A percentile compares a stretch with the other conserved stretches of the same genome.
Conservation (phyloP, 2,888 invertebrate genomes). For the Ditula angustiorana region DNA sequence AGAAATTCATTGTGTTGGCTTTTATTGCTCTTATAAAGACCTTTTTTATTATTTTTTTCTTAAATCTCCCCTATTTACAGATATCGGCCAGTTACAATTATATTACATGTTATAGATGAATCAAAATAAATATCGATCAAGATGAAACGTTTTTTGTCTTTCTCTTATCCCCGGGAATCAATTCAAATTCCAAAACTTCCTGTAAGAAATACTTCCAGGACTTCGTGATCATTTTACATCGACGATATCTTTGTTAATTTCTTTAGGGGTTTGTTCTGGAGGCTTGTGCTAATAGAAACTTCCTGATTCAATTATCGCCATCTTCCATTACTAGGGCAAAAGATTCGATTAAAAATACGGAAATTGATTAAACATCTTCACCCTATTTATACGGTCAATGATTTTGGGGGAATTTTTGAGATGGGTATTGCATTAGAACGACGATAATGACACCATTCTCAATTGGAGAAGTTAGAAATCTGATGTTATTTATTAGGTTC, state of each 20-base stretch:
- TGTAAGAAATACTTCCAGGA: too few species aligned
- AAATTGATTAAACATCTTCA: conserved; percentile 9
- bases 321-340: not conserved
- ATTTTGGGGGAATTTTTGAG: not conserved
- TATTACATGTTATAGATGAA: too few species aligned
- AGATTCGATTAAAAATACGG: conserved; percentile 4
- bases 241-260: not conserved
- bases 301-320: not conserved
- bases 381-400: not conserved
- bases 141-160: too few species aligned
- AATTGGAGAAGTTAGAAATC: not conserved
- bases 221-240: not conserved
- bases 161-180: too few species aligned
- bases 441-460: not conserved
- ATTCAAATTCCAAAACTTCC: too few species aligned
- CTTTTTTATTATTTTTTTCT: too few species aligned
- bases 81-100: too few species aligned
- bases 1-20: too few species aligned
- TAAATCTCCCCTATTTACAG: too few species aligned
- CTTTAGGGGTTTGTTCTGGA: not conserved
- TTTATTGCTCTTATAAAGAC: too few species aligned
- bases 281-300: not conserved
- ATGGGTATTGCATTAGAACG: not conserved
- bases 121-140: too few species aligned
- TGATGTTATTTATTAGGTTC: too few species aligned